Conservation (phyloP, 2,888 invertebrate genomes). For the Mamestra brassicae region DNA sequence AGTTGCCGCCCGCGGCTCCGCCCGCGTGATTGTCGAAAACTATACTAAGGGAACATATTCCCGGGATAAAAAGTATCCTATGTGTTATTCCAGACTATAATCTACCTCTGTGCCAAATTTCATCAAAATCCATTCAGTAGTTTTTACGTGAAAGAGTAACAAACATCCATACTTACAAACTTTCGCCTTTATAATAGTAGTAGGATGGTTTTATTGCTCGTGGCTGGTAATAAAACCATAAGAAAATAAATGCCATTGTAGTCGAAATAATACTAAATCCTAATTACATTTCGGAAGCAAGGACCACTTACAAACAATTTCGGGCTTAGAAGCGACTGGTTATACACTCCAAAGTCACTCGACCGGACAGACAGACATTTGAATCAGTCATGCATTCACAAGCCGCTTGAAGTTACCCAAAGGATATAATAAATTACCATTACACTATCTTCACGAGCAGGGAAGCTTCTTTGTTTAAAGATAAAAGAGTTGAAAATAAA, state of each 20-base stretch:
- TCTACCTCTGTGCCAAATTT: too few relatives aligned
- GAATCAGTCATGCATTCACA: constrained; percentile 53
- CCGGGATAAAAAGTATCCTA: too few relatives aligned
- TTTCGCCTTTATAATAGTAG: too few relatives aligned
- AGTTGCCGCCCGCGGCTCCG: too few relatives aligned
- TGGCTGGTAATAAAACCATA: not conserved
- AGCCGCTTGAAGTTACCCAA: constrained; percentile 20
- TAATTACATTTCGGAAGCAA: not conserved
- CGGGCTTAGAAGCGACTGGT: constrained; percentile 7
- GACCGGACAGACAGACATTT: constrained; percentile 40
- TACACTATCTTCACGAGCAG: constrained; percentile 16
- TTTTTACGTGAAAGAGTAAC: too few relatives aligned
- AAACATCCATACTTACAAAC: too few relatives aligned
- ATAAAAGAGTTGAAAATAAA: too few relatives aligned
- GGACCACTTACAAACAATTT: not conserved
- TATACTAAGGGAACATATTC: too few relatives aligned
- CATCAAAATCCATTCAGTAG: too few relatives aligned
- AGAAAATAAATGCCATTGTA: not conserved
- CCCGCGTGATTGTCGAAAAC: too few relatives aligned
- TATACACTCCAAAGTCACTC: constrained; percentile 28
- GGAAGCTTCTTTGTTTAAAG: not conserved
- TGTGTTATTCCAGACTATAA: too few relatives aligned
- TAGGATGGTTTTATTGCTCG: too few relatives aligned
- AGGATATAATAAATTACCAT: constrained; percentile 46
- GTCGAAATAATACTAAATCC: not conserved